Conservation (phyloP, 2,113 vertebrate species). For the Romanogobio albipinnatus region DNA sequence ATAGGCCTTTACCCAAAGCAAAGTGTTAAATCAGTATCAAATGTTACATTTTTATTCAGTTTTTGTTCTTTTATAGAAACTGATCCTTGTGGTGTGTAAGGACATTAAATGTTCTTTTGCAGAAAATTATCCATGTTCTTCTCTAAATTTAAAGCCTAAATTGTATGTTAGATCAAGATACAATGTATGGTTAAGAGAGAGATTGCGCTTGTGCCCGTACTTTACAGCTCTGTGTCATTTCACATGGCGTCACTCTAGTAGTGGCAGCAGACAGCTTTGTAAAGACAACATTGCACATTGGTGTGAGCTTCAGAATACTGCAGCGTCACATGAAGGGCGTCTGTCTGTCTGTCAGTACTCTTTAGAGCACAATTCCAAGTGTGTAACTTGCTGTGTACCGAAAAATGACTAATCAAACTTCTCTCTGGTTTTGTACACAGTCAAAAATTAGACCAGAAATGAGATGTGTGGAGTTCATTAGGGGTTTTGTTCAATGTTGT, state of each 20-base stretch:
- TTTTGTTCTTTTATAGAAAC: neutral
- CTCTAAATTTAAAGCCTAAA: neutral
- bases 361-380: neutral
- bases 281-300: neutral
- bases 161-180: neutral
- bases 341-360: neutral
- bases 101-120: neutral
- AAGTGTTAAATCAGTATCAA: neutral
- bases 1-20: neutral
- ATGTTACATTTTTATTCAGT: neutral
- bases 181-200: neutral
- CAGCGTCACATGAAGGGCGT: slow-evolving; percentile 43
- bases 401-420: neutral
- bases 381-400: neutral
- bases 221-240: neutral
- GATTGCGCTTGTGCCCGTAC: neutral
- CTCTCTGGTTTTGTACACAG: neutral
- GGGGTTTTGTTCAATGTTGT: slow-evolving; percentile 56
- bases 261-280: neutral
- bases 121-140: neutral
- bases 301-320: slow-evolving; percentile 56
- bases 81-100: neutral
- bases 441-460: neutral
- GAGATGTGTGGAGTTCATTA: slow-evolving; percentile 43
- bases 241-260: neutral